Evolutionary conservation across 2,797 vertebrate species (phyloP), one percentile per base, ranked within the genome.

Genomic region (Nasua narica): DNA sequence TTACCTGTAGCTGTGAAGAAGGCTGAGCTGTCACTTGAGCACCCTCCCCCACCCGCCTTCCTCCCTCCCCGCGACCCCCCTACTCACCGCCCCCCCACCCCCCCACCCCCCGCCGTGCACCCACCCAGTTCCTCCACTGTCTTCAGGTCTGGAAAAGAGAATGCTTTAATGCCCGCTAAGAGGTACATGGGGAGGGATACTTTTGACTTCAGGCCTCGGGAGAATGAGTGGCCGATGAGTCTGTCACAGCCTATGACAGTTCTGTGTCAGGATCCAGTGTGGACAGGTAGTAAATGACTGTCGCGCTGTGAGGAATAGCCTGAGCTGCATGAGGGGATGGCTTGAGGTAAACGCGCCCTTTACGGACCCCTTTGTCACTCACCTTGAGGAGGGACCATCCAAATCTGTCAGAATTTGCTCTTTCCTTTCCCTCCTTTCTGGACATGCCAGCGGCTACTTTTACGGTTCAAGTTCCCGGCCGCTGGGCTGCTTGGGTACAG

Each of bases 241-340:
- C 74, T 74, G 35, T 90, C 88, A 91, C 87, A 91, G 48, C 21
- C 29, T 2, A 16, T 87, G 92, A 78, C 94, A 89, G n/a, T 74
- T 94, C 46, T 52, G 58, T 83, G 94, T 84, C 87, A 92, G 65
- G 50, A 90, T 79, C 62, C 43, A 62, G 18, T 14, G 79, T 81
- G 78, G 93, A 74, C 60, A 43, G 70, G 76, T 82, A 77, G 54
- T 84, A 94, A 96, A 60, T 85, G 94, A 90, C 83, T 87, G 32
- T 40, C 5, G 16, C 46, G 74, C 19, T 62, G 18, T 50, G 72
- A 93, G 23, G 87, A 60, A 43, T 52, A 84, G 37, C 86, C 91
- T 37, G 5, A 95, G 40, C 23, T 74, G 3, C 72, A 48, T 52
- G 65, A 94, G 40, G 65, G 58, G 40, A 19, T 86, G 54, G 87